phyloP scores from a whole-genome alignment of 2,888 invertebrate species.

The Cosmia pyralina region DNA sequence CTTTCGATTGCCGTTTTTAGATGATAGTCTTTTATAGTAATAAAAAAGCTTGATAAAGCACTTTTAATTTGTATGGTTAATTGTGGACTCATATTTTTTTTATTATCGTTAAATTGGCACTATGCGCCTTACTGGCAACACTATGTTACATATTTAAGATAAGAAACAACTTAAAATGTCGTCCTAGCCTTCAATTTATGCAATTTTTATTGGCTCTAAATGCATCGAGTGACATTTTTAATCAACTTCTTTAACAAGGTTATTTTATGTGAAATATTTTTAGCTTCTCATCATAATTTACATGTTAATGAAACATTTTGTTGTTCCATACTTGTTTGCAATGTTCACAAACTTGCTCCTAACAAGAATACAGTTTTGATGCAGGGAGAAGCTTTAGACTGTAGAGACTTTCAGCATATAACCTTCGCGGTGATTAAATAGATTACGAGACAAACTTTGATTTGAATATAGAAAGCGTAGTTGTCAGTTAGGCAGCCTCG shows the following conservation, averaged over 20 bases:
- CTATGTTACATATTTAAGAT: slow-evolving; percentile 32
- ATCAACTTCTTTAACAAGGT: slow-evolving; percentile 26
- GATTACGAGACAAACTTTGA: too few relatives aligned
- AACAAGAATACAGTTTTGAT: slow-evolving; percentile 11
- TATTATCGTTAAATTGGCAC: slow-evolving; percentile 29
- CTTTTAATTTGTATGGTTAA: slow-evolving; percentile 38
- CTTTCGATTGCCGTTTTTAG: slow-evolving; percentile 58
- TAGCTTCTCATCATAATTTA: slow-evolving; percentile 55
- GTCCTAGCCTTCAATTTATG: slow-evolving; percentile 24
- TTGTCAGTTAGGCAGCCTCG: too few relatives aligned
- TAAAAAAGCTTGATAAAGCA: slow-evolving; percentile 29
- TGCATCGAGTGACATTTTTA: slow-evolving; percentile 37
- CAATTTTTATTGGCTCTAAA: slow-evolving; percentile 37
- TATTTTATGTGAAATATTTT: slow-evolving; percentile 37
- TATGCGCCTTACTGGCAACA: slow-evolving; percentile 14
- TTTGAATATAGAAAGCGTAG: too few relatives aligned
- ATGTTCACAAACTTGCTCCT: slow-evolving; percentile 22
- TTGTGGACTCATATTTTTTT: slow-evolving; percentile 29
- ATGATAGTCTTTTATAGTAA: slow-evolving; percentile 48
- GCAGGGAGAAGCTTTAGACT: background rate
- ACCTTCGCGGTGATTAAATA: too few relatives aligned
- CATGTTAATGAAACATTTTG: slow-evolving; percentile 49
- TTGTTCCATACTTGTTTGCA: slow-evolving; percentile 29
- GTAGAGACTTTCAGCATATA: background rate
- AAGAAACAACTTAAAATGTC: slow-evolving; percentile 29